Conservation (phyloP, 92 coral and sea anemone genomes). For the Isaurus tuberculatus region DNA sequence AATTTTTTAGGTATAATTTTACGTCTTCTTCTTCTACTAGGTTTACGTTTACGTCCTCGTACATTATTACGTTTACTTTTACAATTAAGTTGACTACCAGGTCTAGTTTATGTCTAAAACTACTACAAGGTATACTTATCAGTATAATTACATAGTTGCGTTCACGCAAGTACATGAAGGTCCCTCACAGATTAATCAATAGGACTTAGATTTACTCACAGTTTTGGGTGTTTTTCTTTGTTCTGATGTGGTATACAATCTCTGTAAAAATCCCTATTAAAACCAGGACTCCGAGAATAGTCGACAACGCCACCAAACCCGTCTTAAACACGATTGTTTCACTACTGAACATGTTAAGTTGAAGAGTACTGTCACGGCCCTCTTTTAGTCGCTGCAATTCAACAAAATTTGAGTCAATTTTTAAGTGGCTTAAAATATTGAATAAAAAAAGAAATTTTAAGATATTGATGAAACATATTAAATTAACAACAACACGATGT, state of each 20-base stretch:
- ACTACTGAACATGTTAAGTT: conserved; percentile 35
- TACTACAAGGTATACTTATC: too few species aligned
- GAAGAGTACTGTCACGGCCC: conserved; percentile 27
- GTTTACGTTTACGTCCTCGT: not conserved
- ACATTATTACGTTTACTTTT: not conserved
- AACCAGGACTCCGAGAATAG: conserved; percentile 10
- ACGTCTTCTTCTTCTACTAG: not conserved
- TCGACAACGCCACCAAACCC: not conserved
- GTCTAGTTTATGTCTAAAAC: too few species aligned
- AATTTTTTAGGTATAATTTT: not conserved
- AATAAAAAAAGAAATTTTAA: too few species aligned
- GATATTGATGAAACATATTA: too few species aligned
- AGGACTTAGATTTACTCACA: conserved; percentile 26
- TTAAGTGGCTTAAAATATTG: not conserved
- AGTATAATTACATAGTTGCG: not conserved
- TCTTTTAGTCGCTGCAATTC: conserved; percentile 25
- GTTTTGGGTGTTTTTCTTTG: conserved; percentile 5
- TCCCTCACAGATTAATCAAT: not conserved
- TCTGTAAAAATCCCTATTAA: conserved; percentile 7
- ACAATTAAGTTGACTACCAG: too few species aligned
- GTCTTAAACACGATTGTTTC: conserved; percentile 20
- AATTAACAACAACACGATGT: too few species aligned
- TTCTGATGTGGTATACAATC: conserved; percentile 5
- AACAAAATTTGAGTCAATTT: not conserved
- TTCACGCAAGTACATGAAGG: not conserved